These are phyloP conservation scores for Salvelinus alpinus DNA, from an alignment of 2,113 vertebrate species.

Conservation along the genomic window DNA sequence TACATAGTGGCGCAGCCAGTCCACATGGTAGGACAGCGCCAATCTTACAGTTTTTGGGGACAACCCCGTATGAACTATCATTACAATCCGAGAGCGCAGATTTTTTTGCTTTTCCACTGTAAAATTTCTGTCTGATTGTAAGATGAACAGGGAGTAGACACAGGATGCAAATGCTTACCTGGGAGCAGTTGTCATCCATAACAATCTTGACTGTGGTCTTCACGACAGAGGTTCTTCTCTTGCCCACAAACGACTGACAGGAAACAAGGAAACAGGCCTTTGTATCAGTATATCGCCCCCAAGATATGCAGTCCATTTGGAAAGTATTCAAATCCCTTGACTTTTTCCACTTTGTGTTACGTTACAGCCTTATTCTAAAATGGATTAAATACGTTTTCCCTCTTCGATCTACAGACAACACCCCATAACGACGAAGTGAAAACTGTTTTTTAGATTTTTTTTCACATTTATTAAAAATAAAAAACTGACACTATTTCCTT, in stretches of 20 bases:
- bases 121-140: too few species aligned
- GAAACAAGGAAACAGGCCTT: constrained; percentile 23
- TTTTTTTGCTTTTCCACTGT: neutral
- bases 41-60: too few species aligned
- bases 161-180: constrained; percentile 73
- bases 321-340: too few species aligned
- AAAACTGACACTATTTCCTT: too few species aligned
- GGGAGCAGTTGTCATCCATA: constrained; percentile 82
- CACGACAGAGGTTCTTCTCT: constrained; percentile 77
- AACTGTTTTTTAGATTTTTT: too few species aligned
- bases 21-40: too few species aligned
- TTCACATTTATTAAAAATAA: too few species aligned
- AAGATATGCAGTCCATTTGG: neutral
- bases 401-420: neutral
- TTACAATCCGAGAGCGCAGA: neutral
- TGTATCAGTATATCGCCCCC: neutral
- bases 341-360: neutral
- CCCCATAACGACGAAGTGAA: too few species aligned
- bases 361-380: neutral
- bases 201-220: constrained; percentile 80
- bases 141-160: neutral
- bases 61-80: too few species aligned
- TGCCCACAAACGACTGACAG: constrained; percentile 78
- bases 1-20: too few species aligned
- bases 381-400: neutral